These are phyloP conservation scores for Ooceraea biroi DNA, from an alignment of 1,140 invertebrate species.

Conservation along the genomic window DNA sequence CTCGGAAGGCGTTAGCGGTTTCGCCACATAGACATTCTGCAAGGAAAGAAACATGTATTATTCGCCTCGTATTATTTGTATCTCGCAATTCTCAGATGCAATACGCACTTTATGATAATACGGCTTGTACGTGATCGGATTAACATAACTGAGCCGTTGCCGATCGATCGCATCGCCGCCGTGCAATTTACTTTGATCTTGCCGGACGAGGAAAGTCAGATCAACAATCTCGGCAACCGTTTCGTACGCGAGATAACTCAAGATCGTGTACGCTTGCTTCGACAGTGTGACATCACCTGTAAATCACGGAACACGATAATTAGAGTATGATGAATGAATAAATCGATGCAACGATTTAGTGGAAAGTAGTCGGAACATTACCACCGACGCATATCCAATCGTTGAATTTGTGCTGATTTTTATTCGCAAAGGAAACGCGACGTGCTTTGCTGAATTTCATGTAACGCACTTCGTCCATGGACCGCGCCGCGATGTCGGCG, in stretches of 20 bases:
- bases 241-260: constrained; percentile 90
- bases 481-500: constrained; percentile 82
- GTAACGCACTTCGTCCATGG: constrained; percentile 83
- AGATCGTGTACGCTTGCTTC: constrained; percentile 86
- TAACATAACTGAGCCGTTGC: constrained; percentile 82
- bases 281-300: constrained; percentile 86
- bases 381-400: constrained; percentile 86
- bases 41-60: constrained; percentile 63
- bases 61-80: neutral
- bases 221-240: constrained; percentile 90
- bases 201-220: constrained; percentile 88
- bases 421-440: constrained; percentile 85
- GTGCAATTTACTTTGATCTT: constrained; percentile 86
- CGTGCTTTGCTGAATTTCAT: constrained; percentile 86
- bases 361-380: constrained; percentile 60
- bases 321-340: constrained; percentile 7
- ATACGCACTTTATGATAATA: constrained; percentile 82
- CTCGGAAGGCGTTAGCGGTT: constrained; percentile 87
- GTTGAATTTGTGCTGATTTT: constrained; percentile 86
- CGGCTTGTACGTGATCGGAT: constrained; percentile 84
- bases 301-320: constrained; percentile 68
- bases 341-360: neutral
- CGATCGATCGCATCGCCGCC: constrained; percentile 87
- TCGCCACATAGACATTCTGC: constrained; percentile 76
- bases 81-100: constrained; percentile 6